A percentile compares a stretch with the other conserved stretches of the same genome.
Evolutionary conservation across 2,113 vertebrate species (phyloP).

Genomic region (Perca fluviatilis): DNA sequence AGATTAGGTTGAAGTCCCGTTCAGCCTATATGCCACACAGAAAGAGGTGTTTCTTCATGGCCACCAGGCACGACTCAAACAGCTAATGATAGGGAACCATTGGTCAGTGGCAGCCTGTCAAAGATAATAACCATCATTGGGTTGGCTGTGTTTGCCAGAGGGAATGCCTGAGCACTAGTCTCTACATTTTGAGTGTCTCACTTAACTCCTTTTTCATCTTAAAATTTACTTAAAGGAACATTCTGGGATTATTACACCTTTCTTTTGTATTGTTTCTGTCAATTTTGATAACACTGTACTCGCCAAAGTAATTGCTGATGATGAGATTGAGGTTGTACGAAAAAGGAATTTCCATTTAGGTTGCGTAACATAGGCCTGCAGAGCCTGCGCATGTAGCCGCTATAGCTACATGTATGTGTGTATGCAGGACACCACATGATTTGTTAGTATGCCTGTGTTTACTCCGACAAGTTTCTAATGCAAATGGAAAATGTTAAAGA

Average conservation of each 20-base stretch:
- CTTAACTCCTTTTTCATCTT: not conserved
- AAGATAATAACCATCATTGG: conserved; percentile 55
- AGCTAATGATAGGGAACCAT: conserved; percentile 35
- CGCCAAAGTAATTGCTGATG: not conserved
- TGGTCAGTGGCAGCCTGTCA: conserved; percentile 65
- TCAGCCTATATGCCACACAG: conserved; percentile 1
- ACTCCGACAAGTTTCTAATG: not conserved
- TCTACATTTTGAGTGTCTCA: conserved; percentile 25
- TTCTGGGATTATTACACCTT: not conserved
- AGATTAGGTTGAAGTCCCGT: conserved; percentile 2
- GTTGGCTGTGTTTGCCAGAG: conserved; percentile 30
- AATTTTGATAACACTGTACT: not conserved
- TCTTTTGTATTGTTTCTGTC: not conserved
- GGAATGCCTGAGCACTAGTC: conserved; percentile 32
- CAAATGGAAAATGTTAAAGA: not conserved
- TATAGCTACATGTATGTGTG: not conserved
- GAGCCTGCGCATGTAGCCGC: not conserved
- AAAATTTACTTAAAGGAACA: not conserved
- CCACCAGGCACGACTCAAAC: conserved; percentile 37
- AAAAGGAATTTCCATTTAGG: not conserved
- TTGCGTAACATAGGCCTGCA: not conserved
- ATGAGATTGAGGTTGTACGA: not conserved
- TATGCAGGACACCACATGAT: no score
- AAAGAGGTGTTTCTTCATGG: conserved; percentile 42
- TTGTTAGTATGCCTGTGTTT: not conserved